Base-by-base conservation (phyloP, 2,797 vertebrate genomes). In the Lagocephalus sceleratus region DNA sequence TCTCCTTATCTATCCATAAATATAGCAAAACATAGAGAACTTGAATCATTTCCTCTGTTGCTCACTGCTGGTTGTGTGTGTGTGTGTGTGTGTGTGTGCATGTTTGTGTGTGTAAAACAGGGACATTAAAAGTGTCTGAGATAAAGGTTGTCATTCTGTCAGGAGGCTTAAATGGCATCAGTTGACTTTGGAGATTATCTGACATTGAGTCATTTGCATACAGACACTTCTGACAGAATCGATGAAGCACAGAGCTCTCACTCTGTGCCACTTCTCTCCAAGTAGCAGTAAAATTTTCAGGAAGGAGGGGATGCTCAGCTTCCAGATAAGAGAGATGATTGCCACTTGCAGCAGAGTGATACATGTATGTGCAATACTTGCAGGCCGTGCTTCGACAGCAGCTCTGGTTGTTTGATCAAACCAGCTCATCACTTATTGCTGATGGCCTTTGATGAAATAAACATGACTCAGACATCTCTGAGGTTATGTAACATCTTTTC, bases 151-250 rank as follows among this genome's bases (percentile, higher is more conserved):
- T 60, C 44, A n/a, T 57, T 60, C 52, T 68, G 73, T 76, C 67
- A 66, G 59, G 66, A 65, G 68, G 56, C 51, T 71, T 62, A 64
- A 69, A 69, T 67, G 71, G 70, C 59, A 48, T 21, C 49, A 63
- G 64, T 66, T 79, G 64, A 76, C 67, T 70, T 61, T 64, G 47
- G 58, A 70, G 62, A 75, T 77, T 75, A 79, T 71, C 62, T 75
- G 57, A 76, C 60, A 49, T 20, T 19, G 61, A 48, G 43, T 66
- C 50, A 74, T 84, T 83, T 81, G 61, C 80, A 81, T 84, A 71
- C 69, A 76, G 74, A 82, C 69, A 70, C 68, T 75, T 73, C 52
- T 69, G 63, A 81, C 67, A 66, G 77, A 82, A 83, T 85, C 63
- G 12, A 79, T 80, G 71, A 67, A 47, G 73, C 48, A 38, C 46